Percentiles rank a stretch among this genome's conserved stretches.
Conservation (phyloP, 1,140 invertebrate species). For the Thaumetopoea pityocampa region DNA sequence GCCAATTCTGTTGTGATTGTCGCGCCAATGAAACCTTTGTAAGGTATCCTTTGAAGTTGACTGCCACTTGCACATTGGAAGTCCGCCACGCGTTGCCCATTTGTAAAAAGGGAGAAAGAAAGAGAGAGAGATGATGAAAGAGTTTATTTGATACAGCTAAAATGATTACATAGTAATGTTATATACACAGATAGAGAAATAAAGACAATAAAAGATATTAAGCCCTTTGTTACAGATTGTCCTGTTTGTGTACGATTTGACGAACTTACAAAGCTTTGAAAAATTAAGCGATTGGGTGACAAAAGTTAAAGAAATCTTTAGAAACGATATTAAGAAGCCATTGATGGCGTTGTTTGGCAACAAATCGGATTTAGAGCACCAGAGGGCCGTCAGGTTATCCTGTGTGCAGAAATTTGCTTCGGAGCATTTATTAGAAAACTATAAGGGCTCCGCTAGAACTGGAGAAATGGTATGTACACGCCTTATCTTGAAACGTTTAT, state of each 20-base stretch:
- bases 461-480: slow-evolving; percentile 86
- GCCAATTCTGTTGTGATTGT: no score
- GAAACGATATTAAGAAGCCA: slow-evolving; percentile 76
- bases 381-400: slow-evolving; percentile 87
- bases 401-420: slow-evolving; percentile 86
- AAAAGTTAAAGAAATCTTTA: slow-evolving; percentile 78
- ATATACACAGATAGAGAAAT: no score
- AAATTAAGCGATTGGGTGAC: slow-evolving; percentile 85
- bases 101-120: no score
- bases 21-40: no score
- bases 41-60: no score
- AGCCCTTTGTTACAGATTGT: slow-evolving; percentile 80
- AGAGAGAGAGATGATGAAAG: no score
- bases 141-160: no score
- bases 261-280: slow-evolving; percentile 88
- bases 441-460: slow-evolving; percentile 90
- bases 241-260: slow-evolving; percentile 91
- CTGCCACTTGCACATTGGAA: no score
- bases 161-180: no score
- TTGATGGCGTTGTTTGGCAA: slow-evolving; percentile 89
- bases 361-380: slow-evolving; percentile 94
- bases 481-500: slow-evolving; percentile 3
- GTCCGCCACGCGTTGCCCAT: no score
- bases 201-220: no score
- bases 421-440: slow-evolving; percentile 84